Evolutionary conservation across 2,888 invertebrate species (phyloP).

Genomic region (Aphrophora alni): DNA sequence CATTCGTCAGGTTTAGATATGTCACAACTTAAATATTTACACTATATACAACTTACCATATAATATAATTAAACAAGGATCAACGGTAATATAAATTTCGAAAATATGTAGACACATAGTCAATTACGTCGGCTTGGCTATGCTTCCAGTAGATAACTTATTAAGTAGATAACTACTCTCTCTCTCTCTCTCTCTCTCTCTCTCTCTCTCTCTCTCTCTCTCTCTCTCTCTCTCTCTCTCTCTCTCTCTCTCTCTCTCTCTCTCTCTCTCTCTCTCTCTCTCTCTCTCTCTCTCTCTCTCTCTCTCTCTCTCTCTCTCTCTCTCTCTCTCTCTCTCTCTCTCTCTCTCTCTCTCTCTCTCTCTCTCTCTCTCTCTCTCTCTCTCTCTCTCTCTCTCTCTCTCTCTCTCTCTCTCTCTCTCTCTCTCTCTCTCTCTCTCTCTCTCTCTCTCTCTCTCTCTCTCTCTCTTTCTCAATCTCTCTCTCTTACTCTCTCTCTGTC

Average conservation of each 20-base stretch:
- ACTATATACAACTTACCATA: too few relatives aligned
- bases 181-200: not conserved
- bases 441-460: conserved; percentile 22
- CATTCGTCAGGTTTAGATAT: too few relatives aligned
- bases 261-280: not conserved
- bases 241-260: not conserved
- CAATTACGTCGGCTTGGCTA: too few relatives aligned
- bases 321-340: conserved; percentile 12
- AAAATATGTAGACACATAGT: too few relatives aligned
- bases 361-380: conserved; percentile 11
- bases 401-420: conserved; percentile 17
- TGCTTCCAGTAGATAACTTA: not conserved
- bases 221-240: not conserved
- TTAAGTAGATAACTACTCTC: too few relatives aligned
- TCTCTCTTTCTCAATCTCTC: too few relatives aligned
- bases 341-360: conserved; percentile 13
- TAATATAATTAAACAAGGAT: too few relatives aligned
- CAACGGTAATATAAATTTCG: too few relatives aligned
- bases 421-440: conserved; percentile 14
- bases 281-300: conserved; percentile 3
- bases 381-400: conserved; percentile 12
- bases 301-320: conserved; percentile 15
- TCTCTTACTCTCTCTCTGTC: not conserved
- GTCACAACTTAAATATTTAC: too few relatives aligned
- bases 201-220: not conserved